Conservation (phyloP, 2,888 invertebrate genomes). For the Drosophila merina region DNA sequence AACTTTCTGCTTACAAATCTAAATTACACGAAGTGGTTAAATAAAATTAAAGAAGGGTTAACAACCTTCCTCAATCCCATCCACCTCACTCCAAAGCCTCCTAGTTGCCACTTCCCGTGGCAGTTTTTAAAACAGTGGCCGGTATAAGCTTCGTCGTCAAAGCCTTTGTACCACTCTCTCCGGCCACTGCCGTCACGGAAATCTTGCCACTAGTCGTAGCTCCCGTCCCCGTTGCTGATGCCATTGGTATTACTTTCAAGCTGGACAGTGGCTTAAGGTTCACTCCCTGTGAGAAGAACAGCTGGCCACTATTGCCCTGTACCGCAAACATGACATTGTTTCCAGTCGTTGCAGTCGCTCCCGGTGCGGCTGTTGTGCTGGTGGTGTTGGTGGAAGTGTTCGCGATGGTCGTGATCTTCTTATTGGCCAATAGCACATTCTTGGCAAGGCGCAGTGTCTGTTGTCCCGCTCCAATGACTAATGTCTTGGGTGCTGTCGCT, state of each 20-base stretch:
- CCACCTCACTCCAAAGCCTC: conserved; percentile 10
- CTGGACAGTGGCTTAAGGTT: conserved; percentile 87
- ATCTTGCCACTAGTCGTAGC: conserved; percentile 37
- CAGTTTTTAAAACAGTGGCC: conserved; percentile 60
- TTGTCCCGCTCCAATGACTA: conserved; percentile 77
- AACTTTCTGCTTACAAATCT: conserved; percentile 56
- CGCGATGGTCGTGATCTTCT: conserved; percentile 17
- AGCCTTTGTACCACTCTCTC: conserved; percentile 46
- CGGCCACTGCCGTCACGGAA: conserved; percentile 40
- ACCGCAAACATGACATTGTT: conserved; percentile 85
- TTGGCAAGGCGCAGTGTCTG: conserved; percentile 81
- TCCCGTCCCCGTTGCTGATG: conserved; percentile 21
- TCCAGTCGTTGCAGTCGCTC: conserved; percentile 57
- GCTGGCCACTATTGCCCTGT: conserved; percentile 86
- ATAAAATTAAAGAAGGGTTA: conserved; percentile 44
- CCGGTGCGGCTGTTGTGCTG: conserved; percentile 51
- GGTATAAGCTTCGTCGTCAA: conserved; percentile 58
- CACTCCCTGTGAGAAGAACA: conserved; percentile 87
- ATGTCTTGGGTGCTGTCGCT: conserved; percentile 72
- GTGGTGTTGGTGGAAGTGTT: conserved; percentile 37
- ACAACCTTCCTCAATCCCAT: conserved; percentile 57
- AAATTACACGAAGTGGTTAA: conserved; percentile 24
- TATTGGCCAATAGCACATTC: conserved; percentile 59
- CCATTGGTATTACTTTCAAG: conserved; percentile 85
- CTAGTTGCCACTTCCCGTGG: conserved; percentile 49